Percentiles rank a stretch among this genome's conserved stretches.
Conservation (phyloP, 2,113 vertebrate genomes). For the Hydrochoerus hydrochaeris region DNA sequence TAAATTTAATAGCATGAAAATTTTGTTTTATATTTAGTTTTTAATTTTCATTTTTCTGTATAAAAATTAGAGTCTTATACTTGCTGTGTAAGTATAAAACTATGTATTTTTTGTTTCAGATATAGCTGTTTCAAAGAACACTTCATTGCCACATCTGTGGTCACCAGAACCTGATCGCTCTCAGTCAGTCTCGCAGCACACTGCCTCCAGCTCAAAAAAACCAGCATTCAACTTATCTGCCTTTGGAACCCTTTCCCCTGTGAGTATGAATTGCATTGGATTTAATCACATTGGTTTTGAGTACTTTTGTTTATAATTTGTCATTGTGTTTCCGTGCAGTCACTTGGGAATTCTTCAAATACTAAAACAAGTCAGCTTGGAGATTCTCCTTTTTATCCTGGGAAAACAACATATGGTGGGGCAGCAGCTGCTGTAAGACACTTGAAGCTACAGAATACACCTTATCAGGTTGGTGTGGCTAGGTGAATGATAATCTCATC, state of each 20-base stretch:
- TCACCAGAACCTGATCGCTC: slow-evolving; percentile 93
- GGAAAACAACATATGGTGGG: slow-evolving; percentile 97
- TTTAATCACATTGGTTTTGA: slow-evolving; percentile 58
- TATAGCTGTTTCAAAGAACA: slow-evolving; percentile 93
- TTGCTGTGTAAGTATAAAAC: not conserved
- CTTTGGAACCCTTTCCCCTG: slow-evolving; percentile 94
- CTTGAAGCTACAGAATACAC: slow-evolving; percentile 87
- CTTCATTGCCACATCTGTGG: slow-evolving; percentile 93
- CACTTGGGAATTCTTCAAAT: slow-evolving; percentile 92
- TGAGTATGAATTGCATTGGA: slow-evolving; percentile 86
- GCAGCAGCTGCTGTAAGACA: slow-evolving; percentile 90
- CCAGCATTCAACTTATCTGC: slow-evolving; percentile 97
- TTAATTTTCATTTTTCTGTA: slow-evolving; percentile 49
- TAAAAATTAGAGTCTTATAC: slow-evolving; percentile 8
- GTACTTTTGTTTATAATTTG: slow-evolving; percentile 70
- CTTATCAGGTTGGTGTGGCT: slow-evolving; percentile 91
- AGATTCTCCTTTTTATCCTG: slow-evolving; percentile 97
- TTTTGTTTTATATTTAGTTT: not conserved
- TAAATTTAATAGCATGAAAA: not conserved
- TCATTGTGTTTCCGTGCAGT: slow-evolving; percentile 80
- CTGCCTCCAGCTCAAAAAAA: slow-evolving; percentile 92
- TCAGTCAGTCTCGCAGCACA: slow-evolving; percentile 90
- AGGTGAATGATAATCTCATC: not conserved
- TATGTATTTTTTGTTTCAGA: slow-evolving; percentile 87
- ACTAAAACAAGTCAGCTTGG: slow-evolving; percentile 95